phyloP scores from a whole-genome alignment of 2,113 vertebrate genomes.

The Trematocara unimaculatum region DNA sequence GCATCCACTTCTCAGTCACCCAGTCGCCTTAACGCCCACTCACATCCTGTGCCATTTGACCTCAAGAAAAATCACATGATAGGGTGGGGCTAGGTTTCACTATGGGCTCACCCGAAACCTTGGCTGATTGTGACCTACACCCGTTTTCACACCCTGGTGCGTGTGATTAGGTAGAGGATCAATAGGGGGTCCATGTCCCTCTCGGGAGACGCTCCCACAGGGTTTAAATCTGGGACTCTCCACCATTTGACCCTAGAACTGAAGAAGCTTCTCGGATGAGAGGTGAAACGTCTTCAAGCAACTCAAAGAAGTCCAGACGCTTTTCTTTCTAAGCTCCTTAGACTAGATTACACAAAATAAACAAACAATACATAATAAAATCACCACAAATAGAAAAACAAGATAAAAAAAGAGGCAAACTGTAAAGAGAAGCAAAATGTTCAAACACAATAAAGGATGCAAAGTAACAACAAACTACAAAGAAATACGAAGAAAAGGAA shows the following conservation, averaged over 20 bases:
- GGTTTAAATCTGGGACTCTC: not conserved
- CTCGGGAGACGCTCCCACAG: fast-evolving
- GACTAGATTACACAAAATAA: not conserved
- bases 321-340: not conserved
- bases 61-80: not conserved
- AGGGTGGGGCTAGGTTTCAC: fast-evolving
- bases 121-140: fast-evolving
- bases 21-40: not conserved
- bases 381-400: not conserved
- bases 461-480: not conserved
- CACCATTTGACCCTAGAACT: not conserved
- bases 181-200: not conserved
- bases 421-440: not conserved
- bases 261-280: not conserved
- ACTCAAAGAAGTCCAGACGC: not conserved
- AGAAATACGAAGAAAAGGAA: not conserved
- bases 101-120: not conserved
- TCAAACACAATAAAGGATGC: not conserved
- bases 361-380: not conserved
- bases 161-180: not conserved
- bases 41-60: not conserved
- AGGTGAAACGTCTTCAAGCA: not conserved
- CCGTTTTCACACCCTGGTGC: fast-evolving
- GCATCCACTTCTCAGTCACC: fast-evolving
- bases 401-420: not conserved